Evolutionary conservation across 2,888 invertebrate species (phyloP).

Genomic region (Lasioglossum calceatum): DNA sequence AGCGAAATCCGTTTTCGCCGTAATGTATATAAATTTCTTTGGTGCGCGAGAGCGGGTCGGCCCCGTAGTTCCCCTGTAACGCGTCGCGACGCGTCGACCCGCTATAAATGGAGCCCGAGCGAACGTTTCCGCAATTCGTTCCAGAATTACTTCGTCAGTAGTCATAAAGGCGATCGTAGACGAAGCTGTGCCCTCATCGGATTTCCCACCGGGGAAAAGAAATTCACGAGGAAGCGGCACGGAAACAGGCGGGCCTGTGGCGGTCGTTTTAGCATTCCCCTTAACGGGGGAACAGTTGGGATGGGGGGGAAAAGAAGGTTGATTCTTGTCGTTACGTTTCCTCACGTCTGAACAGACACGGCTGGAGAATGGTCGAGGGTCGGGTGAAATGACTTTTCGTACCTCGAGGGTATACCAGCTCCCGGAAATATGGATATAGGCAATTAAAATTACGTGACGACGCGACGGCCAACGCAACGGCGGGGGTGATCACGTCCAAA

Average conservation of each 20-base stretch:
- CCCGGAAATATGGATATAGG: slow-evolving; percentile 74
- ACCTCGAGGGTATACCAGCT: slow-evolving; percentile 69
- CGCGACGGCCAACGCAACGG: slow-evolving; percentile 31
- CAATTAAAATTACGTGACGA: slow-evolving; percentile 76
- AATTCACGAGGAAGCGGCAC: slow-evolving; percentile 62
- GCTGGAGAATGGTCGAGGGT: slow-evolving; percentile 59
- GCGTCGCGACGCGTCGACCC: slow-evolving; percentile 11
- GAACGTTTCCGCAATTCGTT: slow-evolving; percentile 41
- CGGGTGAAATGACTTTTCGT: slow-evolving; percentile 75
- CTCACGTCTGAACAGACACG: slow-evolving; percentile 59
- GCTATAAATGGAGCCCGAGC: slow-evolving; percentile 18
- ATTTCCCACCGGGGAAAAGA: slow-evolving; percentile 62
- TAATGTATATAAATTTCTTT: slow-evolving; percentile 21
- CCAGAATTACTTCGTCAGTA: slow-evolving; percentile 51
- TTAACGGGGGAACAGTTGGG: slow-evolving; percentile 6
- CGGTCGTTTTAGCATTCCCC: slow-evolving; percentile 63
- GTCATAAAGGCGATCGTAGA: slow-evolving; percentile 59
- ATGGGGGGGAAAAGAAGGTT: slow-evolving; percentile 34
- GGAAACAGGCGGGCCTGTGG: slow-evolving; percentile 56
- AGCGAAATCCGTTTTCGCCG: neutral
- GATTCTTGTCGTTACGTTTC: slow-evolving; percentile 69
- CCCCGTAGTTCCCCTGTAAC: slow-evolving; percentile 13
- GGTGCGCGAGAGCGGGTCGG: neutral
- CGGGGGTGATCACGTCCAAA: slow-evolving; percentile 22
- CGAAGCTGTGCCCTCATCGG: slow-evolving; percentile 46